Conservation (phyloP, 2,797 vertebrate genomes). For the Ispidina lecontei region DNA sequence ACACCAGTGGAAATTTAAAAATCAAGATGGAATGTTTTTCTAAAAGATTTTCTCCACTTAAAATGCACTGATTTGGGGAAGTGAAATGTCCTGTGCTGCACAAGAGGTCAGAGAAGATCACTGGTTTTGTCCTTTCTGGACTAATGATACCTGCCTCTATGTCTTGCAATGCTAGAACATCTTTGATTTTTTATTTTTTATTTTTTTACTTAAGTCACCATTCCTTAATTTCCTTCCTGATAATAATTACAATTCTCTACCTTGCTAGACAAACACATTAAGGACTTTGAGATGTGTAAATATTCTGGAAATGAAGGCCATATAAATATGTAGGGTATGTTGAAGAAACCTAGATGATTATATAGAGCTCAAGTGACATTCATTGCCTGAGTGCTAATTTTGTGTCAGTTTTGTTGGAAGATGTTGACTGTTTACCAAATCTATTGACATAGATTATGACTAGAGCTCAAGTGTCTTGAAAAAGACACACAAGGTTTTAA, state of each 20-base stretch:
- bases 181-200: neutral
- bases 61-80: conserved; percentile 12
- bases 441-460: neutral
- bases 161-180: neutral
- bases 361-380: accelerated
- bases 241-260: neutral
- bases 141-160: accelerated
- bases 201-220: neutral
- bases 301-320: neutral
- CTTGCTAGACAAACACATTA: neutral
- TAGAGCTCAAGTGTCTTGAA: conserved; percentile 1
- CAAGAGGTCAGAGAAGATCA: conserved; percentile 11
- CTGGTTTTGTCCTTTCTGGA: neutral
- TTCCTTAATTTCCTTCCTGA: conserved; percentile 1
- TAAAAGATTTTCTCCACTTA: conserved; percentile 22
- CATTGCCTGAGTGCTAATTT: neutral
- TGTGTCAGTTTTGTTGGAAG: neutral
- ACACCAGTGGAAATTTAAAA: conserved; percentile 46
- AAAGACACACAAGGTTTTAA: conserved; percentile 11
- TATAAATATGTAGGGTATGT: neutral
- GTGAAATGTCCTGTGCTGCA: neutral
- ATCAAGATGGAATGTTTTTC: conserved; percentile 34
- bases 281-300: neutral
- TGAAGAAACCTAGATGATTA: neutral
- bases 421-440: neutral